phyloP scores from a whole-genome alignment of 2,797 vertebrate genomes.

The Cyprinella venusta region DNA sequence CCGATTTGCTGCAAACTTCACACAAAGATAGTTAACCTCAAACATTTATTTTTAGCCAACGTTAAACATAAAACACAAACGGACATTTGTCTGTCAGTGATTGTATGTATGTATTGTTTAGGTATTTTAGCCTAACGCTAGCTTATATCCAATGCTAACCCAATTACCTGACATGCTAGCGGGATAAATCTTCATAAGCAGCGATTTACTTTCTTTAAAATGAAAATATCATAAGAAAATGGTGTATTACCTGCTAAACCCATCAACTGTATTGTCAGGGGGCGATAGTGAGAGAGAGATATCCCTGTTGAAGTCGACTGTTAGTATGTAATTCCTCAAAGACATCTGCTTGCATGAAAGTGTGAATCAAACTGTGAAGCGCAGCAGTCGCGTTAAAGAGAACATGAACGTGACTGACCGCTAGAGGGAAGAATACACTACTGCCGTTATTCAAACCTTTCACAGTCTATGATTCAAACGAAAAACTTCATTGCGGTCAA shows the following conservation, averaged over 20 bases:
- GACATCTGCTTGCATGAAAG: conserved; percentile 38
- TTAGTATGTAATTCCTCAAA: conserved; percentile 33
- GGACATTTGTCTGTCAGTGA: not conserved
- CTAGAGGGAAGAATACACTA: conserved; percentile 26
- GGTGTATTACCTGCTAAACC: conserved; percentile 33
- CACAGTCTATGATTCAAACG: too few relatives aligned
- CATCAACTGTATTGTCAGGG: not conserved
- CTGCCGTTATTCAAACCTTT: too few relatives aligned
- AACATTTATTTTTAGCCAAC: not conserved
- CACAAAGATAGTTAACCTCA: not conserved
- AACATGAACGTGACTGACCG: not conserved
- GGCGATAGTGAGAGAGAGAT: not conserved
- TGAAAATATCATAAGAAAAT: not conserved
- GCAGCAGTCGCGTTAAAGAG: conserved; percentile 1
- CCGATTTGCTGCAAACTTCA: not conserved
- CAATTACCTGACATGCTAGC: conserved; percentile 33
- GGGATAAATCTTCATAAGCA: conserved; percentile 4
- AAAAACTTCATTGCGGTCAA: not conserved
- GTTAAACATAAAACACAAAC: too few relatives aligned
- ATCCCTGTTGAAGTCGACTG: not conserved
- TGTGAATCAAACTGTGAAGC: conserved; percentile 39
- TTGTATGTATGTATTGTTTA: not conserved
- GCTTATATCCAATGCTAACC: conserved; percentile 43
- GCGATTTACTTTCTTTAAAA: conserved; percentile 1
- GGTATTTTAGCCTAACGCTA: conserved; percentile 26